Percentiles rank a stretch among this genome's conserved stretches.
Conservation (phyloP, 2,113 vertebrate species). For the Hemiprocne comata region DNA sequence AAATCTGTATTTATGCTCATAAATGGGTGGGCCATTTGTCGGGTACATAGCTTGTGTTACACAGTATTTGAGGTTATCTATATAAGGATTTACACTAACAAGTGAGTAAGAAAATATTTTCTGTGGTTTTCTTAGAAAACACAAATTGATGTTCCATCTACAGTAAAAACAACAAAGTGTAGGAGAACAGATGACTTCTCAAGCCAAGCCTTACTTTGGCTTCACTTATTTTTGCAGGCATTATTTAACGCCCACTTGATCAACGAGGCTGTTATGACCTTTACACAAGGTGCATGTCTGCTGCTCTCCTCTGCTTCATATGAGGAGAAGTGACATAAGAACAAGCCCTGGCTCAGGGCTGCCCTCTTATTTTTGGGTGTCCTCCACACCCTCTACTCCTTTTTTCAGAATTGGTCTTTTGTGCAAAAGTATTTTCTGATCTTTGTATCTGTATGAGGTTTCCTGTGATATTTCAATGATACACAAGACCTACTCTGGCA, state of each 20-base stretch:
- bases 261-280: accelerated
- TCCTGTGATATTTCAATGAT: neutral
- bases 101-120: neutral
- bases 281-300: neutral
- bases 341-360: neutral
- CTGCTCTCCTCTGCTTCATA: too few relatives aligned
- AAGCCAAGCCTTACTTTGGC: neutral
- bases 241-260: neutral
- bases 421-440: neutral
- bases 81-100: neutral
- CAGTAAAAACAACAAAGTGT: neutral
- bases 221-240: neutral
- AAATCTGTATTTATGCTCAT: neutral
- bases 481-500: neutral
- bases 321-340: neutral
- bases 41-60: accelerated
- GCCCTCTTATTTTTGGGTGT: neutral
- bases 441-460: neutral
- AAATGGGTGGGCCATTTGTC: neutral
- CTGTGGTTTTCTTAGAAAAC: neutral
- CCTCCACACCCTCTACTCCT: too few relatives aligned
- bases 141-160: neutral
- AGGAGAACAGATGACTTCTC: neutral
- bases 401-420: neutral
- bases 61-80: neutral